Base-by-base conservation (phyloP, 2,113 vertebrate genomes). In the Poecile atricapillus region DNA sequence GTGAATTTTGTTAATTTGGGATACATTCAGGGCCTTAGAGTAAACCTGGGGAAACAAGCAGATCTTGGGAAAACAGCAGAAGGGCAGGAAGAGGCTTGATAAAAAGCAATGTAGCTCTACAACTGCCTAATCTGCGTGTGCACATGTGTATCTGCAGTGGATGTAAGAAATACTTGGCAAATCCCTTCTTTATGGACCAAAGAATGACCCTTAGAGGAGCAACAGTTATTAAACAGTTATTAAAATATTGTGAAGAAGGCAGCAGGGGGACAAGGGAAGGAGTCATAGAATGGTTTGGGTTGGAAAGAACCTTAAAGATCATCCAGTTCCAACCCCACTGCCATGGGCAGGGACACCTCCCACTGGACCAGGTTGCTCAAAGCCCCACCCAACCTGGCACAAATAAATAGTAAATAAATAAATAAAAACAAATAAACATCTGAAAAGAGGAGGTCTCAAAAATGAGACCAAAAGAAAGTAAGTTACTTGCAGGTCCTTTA, bases 81-180 rank as follows among this genome's bases (percentile, higher is more conserved):
- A 91, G 30, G 31, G 33, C 37, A 67, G 52, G 64, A 77, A 81
- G 23, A 64, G 44, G n/a, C 14, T 81, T 46, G 47, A 35, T 49
- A 5, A 37, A 74, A 90, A 73, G 31, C 28, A 70, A 0, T 22
- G 17, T 21, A 16, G 17, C 15, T 7, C n/a, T 30, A 41, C 8
- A 33, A 3, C 25, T 41, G 47, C 33, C 28, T 3, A 1, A 70
- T 64, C 18, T 41, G 41, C 31, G 39, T n/a, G 59, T 47, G 22
- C 24, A 5, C 13, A 3, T 3, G 0, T 21, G 5, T 1, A 4
- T 58, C 59, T 68, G 75, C 55, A 73, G 13, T 5, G 41, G n/a
- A 23, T n/a, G 4, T 33, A 15, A 69, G 37, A 91, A 59, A 59
- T 7, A 25, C 13, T 23, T 11, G 12, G 10, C 20, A 53, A 84